Percentiles rank a stretch among this genome's conserved stretches.
Conservation (phyloP, 2,888 invertebrate species). For the Orgyia antiqua region DNA sequence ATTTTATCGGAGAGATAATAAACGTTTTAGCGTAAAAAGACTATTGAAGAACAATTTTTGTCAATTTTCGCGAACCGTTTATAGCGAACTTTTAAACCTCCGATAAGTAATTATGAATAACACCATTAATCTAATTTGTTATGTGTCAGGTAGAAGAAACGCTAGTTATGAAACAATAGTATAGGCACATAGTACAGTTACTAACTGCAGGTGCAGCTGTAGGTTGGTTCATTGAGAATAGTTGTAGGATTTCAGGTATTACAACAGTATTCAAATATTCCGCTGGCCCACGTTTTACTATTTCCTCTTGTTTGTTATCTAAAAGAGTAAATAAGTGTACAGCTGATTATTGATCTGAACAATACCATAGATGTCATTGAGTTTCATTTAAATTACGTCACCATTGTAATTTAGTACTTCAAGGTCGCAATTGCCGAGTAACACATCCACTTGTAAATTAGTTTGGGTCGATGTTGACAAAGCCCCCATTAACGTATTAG, state of each 20-base stretch:
- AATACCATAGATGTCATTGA: slow-evolving; percentile 7
- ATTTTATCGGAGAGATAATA: too few relatives aligned
- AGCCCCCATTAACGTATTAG: slow-evolving; percentile 70
- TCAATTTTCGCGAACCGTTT: too few relatives aligned
- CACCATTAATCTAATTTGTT: too few relatives aligned
- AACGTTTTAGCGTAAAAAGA: too few relatives aligned
- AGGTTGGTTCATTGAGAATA: slow-evolving; percentile 43
- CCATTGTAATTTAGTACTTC: slow-evolving; percentile 80
- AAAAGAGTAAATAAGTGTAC: slow-evolving; percentile 30
- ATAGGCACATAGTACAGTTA: too few relatives aligned
- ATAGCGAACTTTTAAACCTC: too few relatives aligned
- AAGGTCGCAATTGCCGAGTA: slow-evolving; percentile 83
- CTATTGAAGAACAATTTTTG: too few relatives aligned
- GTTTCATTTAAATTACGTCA: slow-evolving; percentile 27
- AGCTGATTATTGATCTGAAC: slow-evolving; percentile 1
- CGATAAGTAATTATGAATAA: too few relatives aligned
- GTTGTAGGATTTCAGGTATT: slow-evolving; percentile 77
- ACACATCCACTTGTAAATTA: slow-evolving; percentile 79
- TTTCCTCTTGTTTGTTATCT: slow-evolving; percentile 78
- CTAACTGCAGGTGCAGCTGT: too few relatives aligned
- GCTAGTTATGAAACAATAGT: too few relatives aligned
- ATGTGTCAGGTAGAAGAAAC: too few relatives aligned
- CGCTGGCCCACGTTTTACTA: slow-evolving; percentile 75
- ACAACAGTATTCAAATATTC: slow-evolving; percentile 77
- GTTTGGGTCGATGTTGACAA: slow-evolving; percentile 70